Evolutionary conservation across 2,797 vertebrate genomes (phyloP), one percentile per base, ranked within the genome.

Genomic region (Enteromius unitaeniatus): DNA sequence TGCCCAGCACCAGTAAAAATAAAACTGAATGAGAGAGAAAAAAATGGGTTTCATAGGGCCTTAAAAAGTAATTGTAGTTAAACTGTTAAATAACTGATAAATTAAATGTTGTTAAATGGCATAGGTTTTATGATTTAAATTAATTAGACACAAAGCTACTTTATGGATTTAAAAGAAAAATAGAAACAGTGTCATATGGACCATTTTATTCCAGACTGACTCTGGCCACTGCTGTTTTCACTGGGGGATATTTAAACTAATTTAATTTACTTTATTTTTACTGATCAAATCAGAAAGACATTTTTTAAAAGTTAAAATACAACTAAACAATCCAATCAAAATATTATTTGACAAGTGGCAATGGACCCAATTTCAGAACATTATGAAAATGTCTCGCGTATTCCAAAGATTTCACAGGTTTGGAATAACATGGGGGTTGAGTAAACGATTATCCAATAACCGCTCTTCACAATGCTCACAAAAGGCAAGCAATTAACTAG

Each of bases 401-500:
- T 21, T 28, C 23, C 45, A 73, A 51, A 73, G 45, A 73, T 51
- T 51, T 51, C 70, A 31, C 15, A 31, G 70, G 28, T 51, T 34
- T 51, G 47, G 26, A 73, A 34, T 1, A 2, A 51, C 3, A 34
- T 13, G n/a, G 17, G 47, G 70, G 26, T 73, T 51, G 17, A 73
- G 47, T 51, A 34, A 51, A 51, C 31, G 17, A 73, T 51, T 51
- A 51, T 17, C 4, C 6, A 75, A 55, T 14, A 51, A 75, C 21
- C 55, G 19, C 49, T 75, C 21, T 75, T 53, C 6, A 55, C 37
- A 55, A 75, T 37, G 19, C 28, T 53, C 49, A 75, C 28, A 55
- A 75, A 55, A 55, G 72, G 72, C 37, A 55, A 55, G 11, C 49
- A 37, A 75, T 75, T 51, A 55, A 37, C 73, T 75, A 37, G 31